phyloP scores from a whole-genome alignment of 2,888 invertebrate genomes.

The Zootermopsis nevadensis region DNA sequence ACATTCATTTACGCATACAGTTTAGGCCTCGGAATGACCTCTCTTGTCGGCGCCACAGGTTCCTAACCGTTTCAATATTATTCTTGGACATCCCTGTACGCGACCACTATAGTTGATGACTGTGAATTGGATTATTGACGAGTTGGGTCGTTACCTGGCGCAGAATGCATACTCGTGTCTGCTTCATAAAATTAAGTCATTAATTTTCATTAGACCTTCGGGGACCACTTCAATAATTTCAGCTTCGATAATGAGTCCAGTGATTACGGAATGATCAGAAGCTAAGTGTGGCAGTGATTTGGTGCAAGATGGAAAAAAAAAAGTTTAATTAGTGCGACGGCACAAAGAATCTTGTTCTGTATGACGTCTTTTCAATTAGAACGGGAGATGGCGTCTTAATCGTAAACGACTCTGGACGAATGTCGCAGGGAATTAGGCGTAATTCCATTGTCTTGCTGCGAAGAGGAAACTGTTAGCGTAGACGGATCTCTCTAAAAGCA shows the following conservation, averaged over 20 bases:
- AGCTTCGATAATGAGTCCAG: background rate
- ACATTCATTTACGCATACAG: too few relatives aligned
- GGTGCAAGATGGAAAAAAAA: background rate
- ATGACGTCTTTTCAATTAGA: slow-evolving; percentile 7
- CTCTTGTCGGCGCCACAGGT: too few relatives aligned
- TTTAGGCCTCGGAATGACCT: too few relatives aligned
- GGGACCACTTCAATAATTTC: slow-evolving; percentile 11
- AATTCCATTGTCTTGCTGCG: background rate
- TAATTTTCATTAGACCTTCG: slow-evolving; percentile 32
- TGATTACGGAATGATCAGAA: background rate
- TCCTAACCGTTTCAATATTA: too few relatives aligned
- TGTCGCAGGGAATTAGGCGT: background rate
- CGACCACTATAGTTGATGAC: background rate
- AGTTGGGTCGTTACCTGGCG: background rate
- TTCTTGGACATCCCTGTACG: background rate
- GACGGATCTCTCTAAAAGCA: too few relatives aligned
- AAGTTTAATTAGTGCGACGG: background rate
- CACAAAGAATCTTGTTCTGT: background rate
- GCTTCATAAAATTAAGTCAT: slow-evolving; percentile 25
- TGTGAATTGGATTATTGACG: background rate
- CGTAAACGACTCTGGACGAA: background rate
- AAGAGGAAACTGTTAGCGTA: too few relatives aligned
- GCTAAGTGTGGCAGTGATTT: background rate
- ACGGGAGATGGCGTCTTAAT: background rate
- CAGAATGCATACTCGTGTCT: background rate